Base-by-base conservation (phyloP, 2,797 vertebrate genomes). In the Fistularia tabacaria region DNA sequence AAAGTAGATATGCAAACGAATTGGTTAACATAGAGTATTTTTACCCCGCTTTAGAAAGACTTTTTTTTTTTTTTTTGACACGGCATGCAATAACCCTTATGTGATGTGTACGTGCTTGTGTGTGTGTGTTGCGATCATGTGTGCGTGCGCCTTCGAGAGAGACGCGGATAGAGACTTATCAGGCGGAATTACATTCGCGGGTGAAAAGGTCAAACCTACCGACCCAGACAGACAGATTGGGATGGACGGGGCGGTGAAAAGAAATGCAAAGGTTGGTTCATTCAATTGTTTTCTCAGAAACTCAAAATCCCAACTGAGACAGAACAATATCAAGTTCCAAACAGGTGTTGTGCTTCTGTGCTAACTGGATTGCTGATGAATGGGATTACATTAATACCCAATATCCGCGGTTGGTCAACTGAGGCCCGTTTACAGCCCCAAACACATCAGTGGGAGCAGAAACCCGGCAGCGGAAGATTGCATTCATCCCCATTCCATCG, bases 121-220 rank as follows among this genome's bases (percentile, higher is more conserved):
- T 13, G 6, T 40, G 25, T 57, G 36, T n/a, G n/a, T n/a, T n/a
- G n/a, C n/a, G n/a, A n/a, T n/a, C n/a, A n/a, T n/a, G n/a, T 38
- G n/a, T n/a, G 39, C 36, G 37, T 49, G 12, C 12, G 51, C 7
- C 14, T 4, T 25, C 25, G 5, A 25, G 37, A 9, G 10, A 36
- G 9, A 44, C 40, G 7, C 40, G 47, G 12, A 38, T 54, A 50
- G 6, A 59, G 50, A 61, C 63, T 57, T 85, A 66, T 79, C 77
- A 68, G 51, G 62, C 41, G 49, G 69, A 73, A 73, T 85, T 76
- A 76, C 54, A 48, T 47, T 67, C 53, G 59, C 60, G 64, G 62
- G 70, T 82, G 71, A 60, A 81, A 88, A 86, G 77, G 73, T 78
- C 66, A 74, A 49, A 52, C 61, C 52, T 53, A n/a, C 57, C 56